phyloP scores from a whole-genome alignment of 2,113 vertebrate species.

The Eudyptes chrysolophus region DNA sequence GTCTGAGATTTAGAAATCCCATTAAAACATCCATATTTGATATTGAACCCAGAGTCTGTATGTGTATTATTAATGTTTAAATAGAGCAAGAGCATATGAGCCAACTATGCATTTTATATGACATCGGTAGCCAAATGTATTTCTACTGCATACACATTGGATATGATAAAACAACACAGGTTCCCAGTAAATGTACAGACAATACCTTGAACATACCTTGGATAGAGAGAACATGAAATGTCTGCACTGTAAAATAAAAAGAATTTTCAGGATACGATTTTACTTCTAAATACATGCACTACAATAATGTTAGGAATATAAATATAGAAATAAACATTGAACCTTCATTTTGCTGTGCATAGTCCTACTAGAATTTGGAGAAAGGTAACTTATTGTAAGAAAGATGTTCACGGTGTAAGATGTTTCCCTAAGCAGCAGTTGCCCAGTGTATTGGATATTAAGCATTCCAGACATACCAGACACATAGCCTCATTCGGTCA shows the following conservation, averaged over 20 bases:
- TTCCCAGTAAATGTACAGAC: background rate
- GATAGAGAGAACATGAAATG: background rate
- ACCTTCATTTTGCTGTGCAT: background rate
- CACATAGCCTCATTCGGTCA: background rate
- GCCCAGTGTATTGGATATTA: background rate
- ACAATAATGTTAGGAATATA: background rate
- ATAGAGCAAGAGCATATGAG: background rate
- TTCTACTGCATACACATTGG: background rate
- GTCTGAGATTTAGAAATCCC: background rate
- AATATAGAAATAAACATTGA: background rate
- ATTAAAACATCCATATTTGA: conserved; percentile 31
- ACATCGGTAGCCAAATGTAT: background rate
- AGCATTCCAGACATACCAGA: conserved; percentile 27
- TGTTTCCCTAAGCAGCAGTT: conserved; percentile 14
- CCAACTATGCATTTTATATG: background rate
- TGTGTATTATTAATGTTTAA: conserved; percentile 11
- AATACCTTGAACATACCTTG: background rate
- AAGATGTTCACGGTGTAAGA: background rate
- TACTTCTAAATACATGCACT: background rate
- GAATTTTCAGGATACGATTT: background rate
- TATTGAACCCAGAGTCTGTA: background rate
- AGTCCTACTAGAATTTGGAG: background rate
- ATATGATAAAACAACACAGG: background rate
- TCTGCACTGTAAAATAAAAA: background rate
- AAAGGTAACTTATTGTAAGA: background rate